Percentiles rank a stretch among this genome's conserved stretches.
Evolutionary conservation across 2,888 invertebrate species (phyloP).

Genomic region (Abscondita cerata): DNA sequence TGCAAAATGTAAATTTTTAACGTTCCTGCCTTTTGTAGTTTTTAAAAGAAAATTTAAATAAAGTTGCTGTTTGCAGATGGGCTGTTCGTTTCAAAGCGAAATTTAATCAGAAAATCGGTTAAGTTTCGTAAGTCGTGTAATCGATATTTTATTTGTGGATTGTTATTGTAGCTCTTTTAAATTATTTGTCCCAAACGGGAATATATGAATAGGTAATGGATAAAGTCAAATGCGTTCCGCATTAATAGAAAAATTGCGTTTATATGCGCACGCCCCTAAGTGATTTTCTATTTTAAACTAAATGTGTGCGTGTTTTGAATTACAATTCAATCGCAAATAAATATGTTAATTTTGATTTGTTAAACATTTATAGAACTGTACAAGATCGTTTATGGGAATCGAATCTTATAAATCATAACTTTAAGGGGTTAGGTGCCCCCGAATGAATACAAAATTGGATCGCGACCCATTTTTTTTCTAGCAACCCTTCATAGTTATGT

Average conservation of each 20-base stretch:
- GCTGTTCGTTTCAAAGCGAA: constrained; percentile 11
- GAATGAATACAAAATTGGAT: constrained; percentile 58
- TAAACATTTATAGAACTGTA: constrained; percentile 44
- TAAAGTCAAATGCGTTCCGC: constrained; percentile 53
- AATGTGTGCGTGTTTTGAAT: constrained; percentile 46
- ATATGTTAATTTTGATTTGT: constrained; percentile 57
- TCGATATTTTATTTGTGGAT: constrained; percentile 47
- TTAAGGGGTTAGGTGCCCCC: constrained; percentile 51
- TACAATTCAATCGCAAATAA: constrained; percentile 52
- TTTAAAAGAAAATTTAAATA: constrained; percentile 18
- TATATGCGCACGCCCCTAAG: constrained; percentile 52
- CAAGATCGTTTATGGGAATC: constrained; percentile 58
- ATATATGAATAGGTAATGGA: constrained; percentile 52
- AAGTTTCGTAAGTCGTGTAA: constrained; percentile 38
- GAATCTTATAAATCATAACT: constrained; percentile 53
- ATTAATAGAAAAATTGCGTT: constrained; percentile 48
- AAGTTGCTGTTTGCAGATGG: constrained; percentile 3
- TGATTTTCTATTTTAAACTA: constrained; percentile 50
- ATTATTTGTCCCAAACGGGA: constrained; percentile 45
- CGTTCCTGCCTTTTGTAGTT: constrained; percentile 11
- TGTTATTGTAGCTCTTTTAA: constrained; percentile 24
- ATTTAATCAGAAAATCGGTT: constrained; percentile 25
- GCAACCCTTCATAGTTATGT: constrained; percentile 46
- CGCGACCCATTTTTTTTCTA: constrained; percentile 43
- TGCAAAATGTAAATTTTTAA: constrained; percentile 19